Base-by-base conservation (phyloP, 2,797 vertebrate species). In the Capromys pilorides region DNA sequence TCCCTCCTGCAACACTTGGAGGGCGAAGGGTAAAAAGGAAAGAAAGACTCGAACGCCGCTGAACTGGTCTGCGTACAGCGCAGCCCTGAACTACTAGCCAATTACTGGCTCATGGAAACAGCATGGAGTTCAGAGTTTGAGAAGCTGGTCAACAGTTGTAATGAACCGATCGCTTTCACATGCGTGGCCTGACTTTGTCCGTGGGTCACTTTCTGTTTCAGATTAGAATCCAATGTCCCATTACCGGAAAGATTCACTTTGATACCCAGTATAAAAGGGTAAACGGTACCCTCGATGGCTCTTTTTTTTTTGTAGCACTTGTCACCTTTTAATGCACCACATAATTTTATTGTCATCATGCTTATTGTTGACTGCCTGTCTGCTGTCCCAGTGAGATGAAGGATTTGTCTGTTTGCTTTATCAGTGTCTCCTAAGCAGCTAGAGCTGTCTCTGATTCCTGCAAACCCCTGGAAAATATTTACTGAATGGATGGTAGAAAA, bases 1-100 rank as follows among this genome's bases (percentile, higher is more conserved):
- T 82, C 26, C 79, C 91, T 91, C 92, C 92, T 71, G 71, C 64
- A 87, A 80, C 62, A 69, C 39, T 66, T 54, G 73, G 54, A 93
- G 39, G 18, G 24, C 71, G 45, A 78, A 24, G 57, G 54, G 66
- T 67, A 28, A 78, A 21, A 77, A 28, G 64, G 64, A 69, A 39
- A 49, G 14, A 75, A 33, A 86, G 33, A 79, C 18, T 88, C 39
- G 66, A 64, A 86, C 51, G 79, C 28, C 77, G 61, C 28, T 62
- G n/a, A 92, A 80, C 39, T 45, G 49, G 24, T 89, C 39, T 92
- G 86, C 84, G 69, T 57, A n/a, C 28, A 51, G 83, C 67, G 45
- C 12, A 21, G 26, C 31, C 67, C 66, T n/a, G 11, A 84, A 28
- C 41, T 57, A 61, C 59, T 54, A 75, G 69, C n/a, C 84, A 61